Evolutionary conservation across 2,113 vertebrate species (phyloP), one percentile per base, ranked within the genome.

Genomic region (Nesogale talazaci): DNA sequence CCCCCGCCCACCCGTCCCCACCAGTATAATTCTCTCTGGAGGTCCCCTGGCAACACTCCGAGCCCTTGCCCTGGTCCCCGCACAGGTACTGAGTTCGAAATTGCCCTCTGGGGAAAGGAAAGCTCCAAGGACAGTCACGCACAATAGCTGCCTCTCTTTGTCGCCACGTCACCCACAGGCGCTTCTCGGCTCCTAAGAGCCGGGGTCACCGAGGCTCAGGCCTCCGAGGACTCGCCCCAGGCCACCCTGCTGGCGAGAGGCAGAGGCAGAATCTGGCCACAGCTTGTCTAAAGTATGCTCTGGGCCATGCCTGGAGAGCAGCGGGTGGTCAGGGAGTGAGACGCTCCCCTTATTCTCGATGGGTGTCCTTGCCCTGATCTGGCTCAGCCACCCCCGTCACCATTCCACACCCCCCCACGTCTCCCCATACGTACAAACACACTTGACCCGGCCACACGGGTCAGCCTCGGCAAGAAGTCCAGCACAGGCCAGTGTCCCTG

Each of bases 401-500:
- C 46, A 8, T 12, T 52, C 46, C 46, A 52, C 46, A 9, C 46
- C 46, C 14, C 14, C 2, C 46, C 22, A 16, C 22, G 22, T 61
- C 59, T 22, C 59, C 59, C 59, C 12, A 12, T 61, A 23, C 59
- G 22, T 12, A 52, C 46, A 52, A 9, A 52, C 46, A 52, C 46
- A 7, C n/a, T n/a, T n/a, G n/a, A n/a, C n/a, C n/a, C n/a, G n/a
- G 19, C 27, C 25, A 16, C 4, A 36, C 2, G 4, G 12, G 7
- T 42, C 89, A 81, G 79, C 40, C 56, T 42, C 27, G 11, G 22
- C 46, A 31, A 31, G 65, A 85, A 52, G 16, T 61, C 78, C n/a
- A 61, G 70, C n/a, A 16, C 52, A 36, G 0, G 17, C 23, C 19
- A 29, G 10, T 36, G 31, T 69, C n/a, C 25, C 76, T 40, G 20